These are phyloP conservation scores for Psittacula echo DNA, from an alignment of 2,797 vertebrate genomes.

Conservation along the genomic window DNA sequence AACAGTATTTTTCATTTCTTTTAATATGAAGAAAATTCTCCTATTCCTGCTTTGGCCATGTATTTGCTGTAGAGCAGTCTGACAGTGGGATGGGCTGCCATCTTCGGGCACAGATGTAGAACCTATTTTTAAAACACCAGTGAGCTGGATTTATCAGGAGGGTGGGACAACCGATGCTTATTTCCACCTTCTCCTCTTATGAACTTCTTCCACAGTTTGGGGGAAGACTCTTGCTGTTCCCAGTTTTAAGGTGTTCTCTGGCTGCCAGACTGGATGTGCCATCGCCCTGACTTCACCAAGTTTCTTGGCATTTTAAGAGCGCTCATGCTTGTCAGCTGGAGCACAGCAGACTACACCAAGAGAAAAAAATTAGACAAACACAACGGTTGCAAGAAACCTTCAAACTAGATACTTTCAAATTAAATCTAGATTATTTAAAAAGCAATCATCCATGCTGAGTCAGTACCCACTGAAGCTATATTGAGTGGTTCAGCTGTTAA, in stretches of 20 bases:
- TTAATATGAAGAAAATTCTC: background rate
- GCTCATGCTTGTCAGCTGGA: background rate
- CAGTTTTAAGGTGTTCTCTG: constrained; percentile 30
- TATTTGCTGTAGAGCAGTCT: background rate
- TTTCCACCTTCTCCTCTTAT: background rate
- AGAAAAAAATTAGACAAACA: background rate
- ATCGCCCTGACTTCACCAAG: constrained; percentile 20
- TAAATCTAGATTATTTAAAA: background rate
- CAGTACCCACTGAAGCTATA: background rate
- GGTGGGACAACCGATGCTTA: background rate
- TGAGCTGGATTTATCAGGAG: background rate
- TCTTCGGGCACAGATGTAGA: background rate
- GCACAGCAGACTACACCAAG: background rate
- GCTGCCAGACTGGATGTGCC: background rate
- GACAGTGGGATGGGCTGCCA: background rate
- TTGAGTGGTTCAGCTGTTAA: background rate
- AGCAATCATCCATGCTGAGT: background rate
- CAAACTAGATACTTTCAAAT: background rate
- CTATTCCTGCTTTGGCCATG: background rate
- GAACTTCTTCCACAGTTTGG: background rate
- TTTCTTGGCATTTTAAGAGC: constrained; percentile 27
- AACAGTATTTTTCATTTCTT: background rate
- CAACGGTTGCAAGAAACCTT: background rate
- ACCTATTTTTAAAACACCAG: background rate
- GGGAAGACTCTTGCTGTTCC: constrained; percentile 5